Evolutionary conservation across 2,888 invertebrate species (phyloP), one percentile per base, ranked within the genome.

Genomic region (Bembecia ichneumoniformis): DNA sequence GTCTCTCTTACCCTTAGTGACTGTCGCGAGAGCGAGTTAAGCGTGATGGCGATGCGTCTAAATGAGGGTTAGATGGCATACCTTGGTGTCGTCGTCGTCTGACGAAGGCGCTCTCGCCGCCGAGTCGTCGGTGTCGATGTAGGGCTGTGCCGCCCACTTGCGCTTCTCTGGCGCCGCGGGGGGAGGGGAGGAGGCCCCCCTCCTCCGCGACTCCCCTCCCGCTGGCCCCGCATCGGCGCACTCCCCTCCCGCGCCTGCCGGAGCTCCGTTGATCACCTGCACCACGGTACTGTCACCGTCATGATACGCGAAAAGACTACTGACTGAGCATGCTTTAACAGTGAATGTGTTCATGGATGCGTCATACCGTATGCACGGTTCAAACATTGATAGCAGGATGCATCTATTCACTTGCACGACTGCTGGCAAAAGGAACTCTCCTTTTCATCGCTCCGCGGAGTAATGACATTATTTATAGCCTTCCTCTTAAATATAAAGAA

Each of bases 141-240:
- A 74, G 56, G 77, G 68, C 59, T 66, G 72, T 58, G 78, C 80
- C 28, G 46, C 13, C 94, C 93, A 93, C 80, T 94, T 93, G 65
- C 94, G 89, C 82, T 94, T 93, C 82, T 93, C 92, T 52, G 93
- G 89, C 62, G 90, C 76, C 71, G 89, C 77, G 58, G 82, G 87
- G 76, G 68, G 89, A 74, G 88, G 82, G n/a, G 84, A 81, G 51
- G 81, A 84, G 36, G 81, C 87, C 40, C 77, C 82, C 54, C 82
- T 77, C 43, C 76, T 83, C 64, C 74, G 81, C 51, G 77, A 79
- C 67, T 77, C 28, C 45, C 68, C 65, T 58, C 62, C 59, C 55
- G 59, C 46, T 53, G 59, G 58, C 49, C 59, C 46, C 48, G 43
- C 15, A 49, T 52, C 28, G 51, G 51, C 47, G 46, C 49, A n/a